A percentile compares a stretch with the other conserved stretches of the same genome.
These are phyloP conservation scores for Bombylius discolor DNA, from an alignment of 2,888 invertebrate genomes.

Conservation along the genomic window DNA sequence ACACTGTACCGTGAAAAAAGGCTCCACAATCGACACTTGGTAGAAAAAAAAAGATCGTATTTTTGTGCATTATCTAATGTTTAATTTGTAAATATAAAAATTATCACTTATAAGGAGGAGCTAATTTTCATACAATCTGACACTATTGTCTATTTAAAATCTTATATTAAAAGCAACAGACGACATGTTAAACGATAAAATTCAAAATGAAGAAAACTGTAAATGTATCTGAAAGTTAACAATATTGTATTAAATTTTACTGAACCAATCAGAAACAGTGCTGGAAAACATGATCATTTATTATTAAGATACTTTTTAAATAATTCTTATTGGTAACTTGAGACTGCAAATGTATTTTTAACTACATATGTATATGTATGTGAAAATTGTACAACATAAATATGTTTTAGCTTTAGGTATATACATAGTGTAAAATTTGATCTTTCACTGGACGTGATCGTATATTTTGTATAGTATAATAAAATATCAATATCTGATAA, in stretches of 20 bases:
- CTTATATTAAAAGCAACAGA: too few species aligned
- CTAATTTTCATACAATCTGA: neutral
- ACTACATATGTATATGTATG: too few species aligned
- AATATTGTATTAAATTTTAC: neutral
- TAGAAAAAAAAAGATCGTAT: neutral
- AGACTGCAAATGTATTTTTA: too few species aligned
- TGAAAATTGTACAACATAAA: too few species aligned
- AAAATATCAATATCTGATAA: neutral
- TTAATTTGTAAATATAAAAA: too few species aligned
- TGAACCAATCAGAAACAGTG: neutral
- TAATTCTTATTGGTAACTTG: neutral
- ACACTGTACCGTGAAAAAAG: conserved; percentile 13
- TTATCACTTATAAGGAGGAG: neutral
- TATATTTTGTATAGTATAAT: too few species aligned
- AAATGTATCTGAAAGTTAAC: neutral
- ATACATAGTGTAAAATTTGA: too few species aligned
- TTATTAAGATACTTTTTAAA: neutral
- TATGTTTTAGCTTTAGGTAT: too few species aligned
- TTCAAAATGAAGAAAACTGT: conserved; percentile 5
- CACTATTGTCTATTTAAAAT: too few species aligned
- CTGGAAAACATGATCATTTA: neutral
- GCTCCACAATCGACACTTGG: neutral
- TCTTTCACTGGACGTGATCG: too few species aligned
- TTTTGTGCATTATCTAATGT: too few species aligned
- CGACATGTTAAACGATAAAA: neutral